Base-by-base conservation (phyloP, 2,888 invertebrate genomes). In the Ormyrus rosae region DNA sequence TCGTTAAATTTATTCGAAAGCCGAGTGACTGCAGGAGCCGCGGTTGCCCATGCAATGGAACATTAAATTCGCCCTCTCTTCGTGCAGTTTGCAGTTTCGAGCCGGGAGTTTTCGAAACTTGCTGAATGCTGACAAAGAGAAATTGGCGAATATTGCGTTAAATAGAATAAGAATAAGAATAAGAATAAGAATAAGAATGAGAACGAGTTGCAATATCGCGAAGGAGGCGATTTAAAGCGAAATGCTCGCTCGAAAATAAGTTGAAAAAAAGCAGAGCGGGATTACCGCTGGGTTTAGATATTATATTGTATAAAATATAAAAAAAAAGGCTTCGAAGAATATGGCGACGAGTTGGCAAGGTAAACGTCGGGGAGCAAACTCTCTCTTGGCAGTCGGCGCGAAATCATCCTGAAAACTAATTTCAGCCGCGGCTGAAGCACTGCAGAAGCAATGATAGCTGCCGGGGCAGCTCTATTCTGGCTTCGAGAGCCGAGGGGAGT, bases 401-500 rank as follows among this genome's bases (percentile, higher is more conserved):
- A 84, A 84, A 84, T 84, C 83, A 86, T 85, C 83, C 76, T 77
- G 83, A 81, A 85, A 85, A 85, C 84, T 86, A 86, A 86, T 85
- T 85, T 85, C 82, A 83, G 68, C 67, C 53, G 34, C 34, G 67
- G 46, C 70, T 78, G 76, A 79, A 51, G 77, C 70, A 7, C 51
- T 19, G 51, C 45, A 81, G 80, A 82, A 83, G 34, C 80, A 83
- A 81, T 78, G 85, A 83, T 83, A 83, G 46, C 55, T 46, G 4
- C n/a, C 0, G 6, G 34, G 34, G 34, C 34, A 34, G 34, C 34
- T 34, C 34, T 34, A 34, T 34, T 34, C 34, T 34, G 34, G 34
- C 34, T 34, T 34, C 34, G 34, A 34, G 34, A 34, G 34, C 34
- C 34, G 34, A 34, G 34, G 34, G 34, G 34, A 34, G 34, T 34